phyloP scores from a whole-genome alignment of 1,140 invertebrate genomes.

The Diabrotica undecimpunctata region DNA sequence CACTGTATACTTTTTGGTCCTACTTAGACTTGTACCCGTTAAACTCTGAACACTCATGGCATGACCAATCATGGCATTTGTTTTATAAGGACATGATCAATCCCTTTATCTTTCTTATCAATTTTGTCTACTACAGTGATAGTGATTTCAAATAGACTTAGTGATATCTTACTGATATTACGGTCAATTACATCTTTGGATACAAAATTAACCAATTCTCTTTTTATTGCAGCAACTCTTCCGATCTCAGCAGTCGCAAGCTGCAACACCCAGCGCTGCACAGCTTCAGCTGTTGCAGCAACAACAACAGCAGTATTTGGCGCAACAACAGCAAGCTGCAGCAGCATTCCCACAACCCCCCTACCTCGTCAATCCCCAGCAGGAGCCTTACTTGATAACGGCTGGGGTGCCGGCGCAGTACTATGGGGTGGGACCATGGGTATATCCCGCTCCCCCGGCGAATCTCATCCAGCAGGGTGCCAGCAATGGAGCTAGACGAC shows the following conservation, averaged over 20 bases:
- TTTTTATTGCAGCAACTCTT: constrained; percentile 73
- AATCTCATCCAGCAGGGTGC: constrained; percentile 60
- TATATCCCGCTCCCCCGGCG: constrained; percentile 73
- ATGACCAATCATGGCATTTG: no score
- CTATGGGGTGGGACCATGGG: constrained; percentile 78
- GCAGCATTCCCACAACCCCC: constrained; percentile 73
- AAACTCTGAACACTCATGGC: no score
- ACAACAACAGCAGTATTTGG: constrained; percentile 61
- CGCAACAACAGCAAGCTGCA: constrained; percentile 59
- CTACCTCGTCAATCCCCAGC: constrained; percentile 77
- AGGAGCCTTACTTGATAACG: constrained; percentile 45
- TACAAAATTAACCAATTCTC: neutral
- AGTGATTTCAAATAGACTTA: no score
- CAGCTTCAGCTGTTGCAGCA: constrained; percentile 62
- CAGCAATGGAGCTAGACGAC: constrained; percentile 54
- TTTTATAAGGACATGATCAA: no score
- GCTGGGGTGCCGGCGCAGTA: constrained; percentile 69
- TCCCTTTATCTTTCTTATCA: no score
- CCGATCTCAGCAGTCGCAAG: constrained; percentile 70
- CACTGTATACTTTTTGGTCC: no score
- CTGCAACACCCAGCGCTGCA: constrained; percentile 60
- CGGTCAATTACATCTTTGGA: no score
- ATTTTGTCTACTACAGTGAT: no score
- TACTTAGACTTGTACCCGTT: no score
- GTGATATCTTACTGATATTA: no score